phyloP scores from a whole-genome alignment of 2,888 invertebrate species.

The Dasysyrphus albostriatus region DNA sequence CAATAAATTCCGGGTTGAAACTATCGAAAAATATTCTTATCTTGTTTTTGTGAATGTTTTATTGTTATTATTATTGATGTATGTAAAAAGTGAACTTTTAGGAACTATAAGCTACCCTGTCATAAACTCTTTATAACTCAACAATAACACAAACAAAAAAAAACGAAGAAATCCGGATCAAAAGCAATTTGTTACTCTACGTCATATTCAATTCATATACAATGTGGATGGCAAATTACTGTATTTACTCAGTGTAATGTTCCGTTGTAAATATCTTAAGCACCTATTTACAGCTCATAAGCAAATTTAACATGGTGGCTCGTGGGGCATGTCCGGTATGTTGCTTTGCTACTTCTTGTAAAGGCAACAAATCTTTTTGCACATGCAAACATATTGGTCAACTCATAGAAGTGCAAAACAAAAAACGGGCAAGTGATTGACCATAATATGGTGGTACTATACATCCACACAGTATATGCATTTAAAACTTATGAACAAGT shows the following conservation, averaged over 20 bases:
- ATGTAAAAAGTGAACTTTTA: background rate
- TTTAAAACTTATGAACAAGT: background rate
- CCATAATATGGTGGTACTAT: conserved; percentile 35
- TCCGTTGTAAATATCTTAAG: conserved; percentile 61
- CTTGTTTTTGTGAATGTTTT: background rate
- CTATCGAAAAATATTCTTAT: too few relatives aligned
- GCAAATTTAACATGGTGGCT: conserved; percentile 48
- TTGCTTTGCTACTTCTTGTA: conserved; percentile 5
- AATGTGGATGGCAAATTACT: conserved; percentile 30
- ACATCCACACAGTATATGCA: background rate
- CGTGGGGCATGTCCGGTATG: conserved; percentile 32
- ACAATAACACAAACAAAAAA: conserved; percentile 4
- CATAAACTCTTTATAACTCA: background rate
- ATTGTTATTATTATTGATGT: background rate
- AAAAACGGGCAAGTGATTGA: conserved; percentile 48
- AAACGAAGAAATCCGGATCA: background rate
- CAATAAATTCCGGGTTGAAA: too few relatives aligned
- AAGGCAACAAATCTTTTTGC: conserved; percentile 44
- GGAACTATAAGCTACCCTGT: background rate
- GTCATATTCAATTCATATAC: conserved; percentile 24
- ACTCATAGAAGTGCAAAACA: conserved; percentile 57
- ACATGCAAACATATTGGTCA: conserved; percentile 32
- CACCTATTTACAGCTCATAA: conserved; percentile 59
- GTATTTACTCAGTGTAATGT: conserved; percentile 64
- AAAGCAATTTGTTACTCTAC: conserved; percentile 56